Base-by-base conservation (phyloP, 1,140 invertebrate species). In the Spodoptera frugiperda region DNA sequence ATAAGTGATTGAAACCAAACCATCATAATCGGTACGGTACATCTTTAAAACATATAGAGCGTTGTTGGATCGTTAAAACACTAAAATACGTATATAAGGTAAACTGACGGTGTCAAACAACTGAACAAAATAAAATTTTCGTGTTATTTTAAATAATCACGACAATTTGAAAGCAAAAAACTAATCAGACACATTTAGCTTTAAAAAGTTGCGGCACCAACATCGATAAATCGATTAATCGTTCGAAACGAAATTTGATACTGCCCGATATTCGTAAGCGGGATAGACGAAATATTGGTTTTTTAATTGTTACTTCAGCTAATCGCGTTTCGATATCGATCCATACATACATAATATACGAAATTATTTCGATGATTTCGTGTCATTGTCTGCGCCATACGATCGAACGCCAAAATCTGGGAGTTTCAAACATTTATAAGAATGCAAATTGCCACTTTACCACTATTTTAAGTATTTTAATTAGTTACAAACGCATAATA, bases 381-480 rank as follows among this genome's bases (percentile, higher is more conserved):
- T 44, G 33, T 39, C 30, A 44, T 61, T 44, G 15, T 61, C 30
- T 59, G 2, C 4, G 17, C 8, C n/a, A 30, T 57, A 12, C 54
- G 55, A 61, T 44, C 15, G 17, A 30, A 44, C n/a, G 9, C 33
- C n/a, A 2, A 44, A 70, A 54, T 70, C 25, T 70, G 49, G 65
- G 65, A 53, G 65, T 68, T 68, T 48, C 14, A 53, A 21, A 21
- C 44, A 46, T 68, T 68, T 25, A 68, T 61, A 30, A 53, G n/a
- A 51, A 70, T 70, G 48, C 67, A 33, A 70, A 70, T 70, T 5
- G 67, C 21, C 49, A 51, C n/a, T 70, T 11, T 1, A 53, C 25
- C 49, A 53, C 21, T 53, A 70, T 70, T 17, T 70, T 70, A 68
- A 70, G n/a, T 54, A 70, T 53, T 53, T 70, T 65, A 70, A 70